Evolutionary conservation across 92 coral and sea anemone species (phyloP).

Genomic region (Parazoanthus swiftii): DNA sequence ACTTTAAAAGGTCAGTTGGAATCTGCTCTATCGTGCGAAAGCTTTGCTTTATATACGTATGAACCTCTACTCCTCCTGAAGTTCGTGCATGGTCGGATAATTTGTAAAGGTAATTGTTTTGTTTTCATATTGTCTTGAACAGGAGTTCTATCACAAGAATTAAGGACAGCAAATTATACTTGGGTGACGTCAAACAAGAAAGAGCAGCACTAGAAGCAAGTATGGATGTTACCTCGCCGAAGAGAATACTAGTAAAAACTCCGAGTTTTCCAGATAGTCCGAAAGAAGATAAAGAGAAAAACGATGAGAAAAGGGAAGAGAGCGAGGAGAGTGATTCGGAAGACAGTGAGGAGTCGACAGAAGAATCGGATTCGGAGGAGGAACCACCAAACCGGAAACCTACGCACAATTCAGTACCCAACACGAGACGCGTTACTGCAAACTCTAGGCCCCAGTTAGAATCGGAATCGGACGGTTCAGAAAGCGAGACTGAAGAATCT

Average conservation of each 20-base stretch:
- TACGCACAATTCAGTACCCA: conserved; percentile 17
- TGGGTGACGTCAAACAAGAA: conserved; percentile 90
- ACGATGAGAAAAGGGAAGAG: conserved; percentile 70
- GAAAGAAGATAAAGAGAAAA: conserved; percentile 82
- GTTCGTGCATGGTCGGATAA: no score
- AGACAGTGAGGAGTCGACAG: conserved; percentile 69
- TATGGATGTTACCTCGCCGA: conserved; percentile 64
- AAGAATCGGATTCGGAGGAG: conserved; percentile 70
- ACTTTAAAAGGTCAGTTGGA: conserved; percentile 34
- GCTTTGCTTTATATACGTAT: not conserved
- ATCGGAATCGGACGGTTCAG: conserved; percentile 55
- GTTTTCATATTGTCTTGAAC: conserved; percentile 45
- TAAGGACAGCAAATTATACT: conserved; percentile 89
- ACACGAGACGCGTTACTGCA: not conserved
- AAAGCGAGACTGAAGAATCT: conserved; percentile 49
- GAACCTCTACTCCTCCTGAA: not conserved
- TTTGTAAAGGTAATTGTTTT: not conserved
- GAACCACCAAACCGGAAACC: conserved; percentile 36
- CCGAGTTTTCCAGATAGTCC: conserved; percentile 79
- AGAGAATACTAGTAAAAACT: conserved; percentile 51
- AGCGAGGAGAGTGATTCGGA: conserved; percentile 75
- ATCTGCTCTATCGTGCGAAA: conserved; percentile 36
- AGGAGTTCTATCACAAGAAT: conserved; percentile 99
- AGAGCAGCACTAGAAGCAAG: conserved; percentile 74
- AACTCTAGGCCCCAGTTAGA: conserved; percentile 1